Base-by-base conservation (phyloP, 35 echinoderm and acorn worm genomes). In the Nesometra sesokonis region DNA sequence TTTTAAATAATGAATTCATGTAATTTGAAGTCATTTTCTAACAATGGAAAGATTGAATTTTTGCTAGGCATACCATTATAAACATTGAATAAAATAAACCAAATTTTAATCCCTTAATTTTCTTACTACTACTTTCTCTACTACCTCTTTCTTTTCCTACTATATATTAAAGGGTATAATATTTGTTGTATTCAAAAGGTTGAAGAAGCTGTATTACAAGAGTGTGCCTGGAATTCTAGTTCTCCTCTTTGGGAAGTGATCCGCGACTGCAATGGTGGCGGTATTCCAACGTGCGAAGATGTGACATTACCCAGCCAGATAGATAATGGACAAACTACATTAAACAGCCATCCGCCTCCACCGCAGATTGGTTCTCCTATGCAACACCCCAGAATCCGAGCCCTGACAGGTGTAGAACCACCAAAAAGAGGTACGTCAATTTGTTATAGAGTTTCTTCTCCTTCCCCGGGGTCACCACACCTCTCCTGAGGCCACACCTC, bases 161-260 rank as follows among this genome's bases (percentile, higher is more conserved):
- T n/a, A n/a, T n/a, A n/a, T n/a, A n/a, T n/a, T n/a, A n/a, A n/a
- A n/a, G n/a, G n/a, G n/a, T n/a, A n/a, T n/a, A n/a, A n/a, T n/a
- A n/a, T n/a, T n/a, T n/a, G n/a, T n/a, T n/a, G n/a, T n/a, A n/a
- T n/a, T n/a, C 31, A 0, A 36, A 30, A 99, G 96, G 90, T 91
- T 32, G 96, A 99, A 27, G 96, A 99, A 78, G 87, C 86, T 17
- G 92, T 99, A 31, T 79, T 99, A 3, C 92, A 99, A 35, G 92
- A 93, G 30, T 35, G 80, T 32, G 96, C 96, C 0, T 94, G 96
- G 96, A 88, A 90, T 7, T 81, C 80, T 23, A 88, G 90, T 38
- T 99, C 92, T 0, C 96, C 96, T 0, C 86, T 99, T 29, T 99
- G 96, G 96, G 85, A 94, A 23, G 89, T 83, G 13, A 77, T 99